Percentiles rank a stretch among this genome's conserved stretches.
Conservation (phyloP, 2,113 vertebrate genomes). For the Neogobius melanostomus region DNA sequence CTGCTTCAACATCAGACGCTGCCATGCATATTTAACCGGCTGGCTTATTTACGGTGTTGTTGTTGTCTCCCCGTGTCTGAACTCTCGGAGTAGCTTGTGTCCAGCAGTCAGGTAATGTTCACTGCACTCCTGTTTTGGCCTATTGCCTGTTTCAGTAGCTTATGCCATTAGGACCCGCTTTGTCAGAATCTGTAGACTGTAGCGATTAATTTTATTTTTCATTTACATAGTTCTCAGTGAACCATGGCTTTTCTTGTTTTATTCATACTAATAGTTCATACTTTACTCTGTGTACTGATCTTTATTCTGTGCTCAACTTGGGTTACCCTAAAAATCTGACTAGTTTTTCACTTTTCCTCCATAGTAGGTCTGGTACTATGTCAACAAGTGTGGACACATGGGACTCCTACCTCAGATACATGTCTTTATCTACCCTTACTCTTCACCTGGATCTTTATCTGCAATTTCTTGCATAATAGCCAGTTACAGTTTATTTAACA, state of each 20-base stretch:
- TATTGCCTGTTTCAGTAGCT: not conserved
- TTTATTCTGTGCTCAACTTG: not conserved
- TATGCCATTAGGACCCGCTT: not conserved
- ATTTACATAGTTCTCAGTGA: not conserved
- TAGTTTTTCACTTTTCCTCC: not conserved
- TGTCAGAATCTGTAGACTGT: not conserved
- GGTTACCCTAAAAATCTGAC: not conserved
- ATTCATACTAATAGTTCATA: no score
- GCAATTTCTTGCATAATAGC: not conserved
- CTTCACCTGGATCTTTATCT: not conserved
- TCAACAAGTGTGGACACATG: not conserved
- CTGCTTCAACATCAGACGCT: not conserved
- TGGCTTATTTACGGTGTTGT: not conserved
- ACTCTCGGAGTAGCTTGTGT: not conserved
- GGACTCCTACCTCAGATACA: constrained; percentile 32
- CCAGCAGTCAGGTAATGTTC: not conserved
- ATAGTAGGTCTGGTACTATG: not conserved
- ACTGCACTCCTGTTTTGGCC: not conserved
- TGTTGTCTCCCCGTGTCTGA: not conserved
- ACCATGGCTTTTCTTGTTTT: no score
- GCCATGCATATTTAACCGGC: not conserved
- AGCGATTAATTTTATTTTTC: not conserved
- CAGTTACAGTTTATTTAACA: no score
- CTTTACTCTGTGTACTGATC: no score
- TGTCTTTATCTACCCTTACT: not conserved